These are phyloP conservation scores for Panopea generosa DNA, from an alignment of 2,888 invertebrate genomes.

Conservation along the genomic window DNA sequence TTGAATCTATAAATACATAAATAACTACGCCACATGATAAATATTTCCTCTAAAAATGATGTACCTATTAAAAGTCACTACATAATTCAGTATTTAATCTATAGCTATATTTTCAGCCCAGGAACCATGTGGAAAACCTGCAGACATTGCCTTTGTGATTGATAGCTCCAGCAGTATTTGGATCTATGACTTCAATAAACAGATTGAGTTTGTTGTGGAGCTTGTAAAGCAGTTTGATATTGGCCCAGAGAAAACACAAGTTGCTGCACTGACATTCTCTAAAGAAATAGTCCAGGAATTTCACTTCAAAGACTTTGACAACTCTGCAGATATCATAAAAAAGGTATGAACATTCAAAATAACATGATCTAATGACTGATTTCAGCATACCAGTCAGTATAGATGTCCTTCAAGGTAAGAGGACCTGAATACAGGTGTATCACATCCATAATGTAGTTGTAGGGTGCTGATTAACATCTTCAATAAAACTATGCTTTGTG, in stretches of 20 bases:
- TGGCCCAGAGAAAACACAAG: constrained; percentile 30
- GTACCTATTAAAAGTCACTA: too few species aligned
- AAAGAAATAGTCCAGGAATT: constrained; percentile 21
- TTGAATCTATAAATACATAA: too few species aligned
- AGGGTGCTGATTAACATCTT: too few species aligned
- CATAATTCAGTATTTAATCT: too few species aligned
- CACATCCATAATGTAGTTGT: too few species aligned
- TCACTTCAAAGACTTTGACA: constrained; percentile 12
- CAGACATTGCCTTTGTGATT: constrained; percentile 46
- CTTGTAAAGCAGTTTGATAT: constrained; percentile 37
- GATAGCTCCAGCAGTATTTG: constrained; percentile 57
- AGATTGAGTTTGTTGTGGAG: constrained; percentile 35
- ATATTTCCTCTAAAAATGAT: too few species aligned
- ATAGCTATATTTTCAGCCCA: too few species aligned
- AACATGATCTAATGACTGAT: neutral
- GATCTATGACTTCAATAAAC: constrained; percentile 24
- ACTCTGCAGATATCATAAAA: neutral
- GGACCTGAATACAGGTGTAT: too few species aligned
- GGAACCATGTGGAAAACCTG: constrained; percentile 36
- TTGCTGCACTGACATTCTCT: constrained; percentile 22
- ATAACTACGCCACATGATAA: too few species aligned
- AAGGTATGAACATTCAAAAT: constrained; percentile 10
- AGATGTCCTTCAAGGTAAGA: too few species aligned
- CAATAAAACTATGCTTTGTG: too few species aligned
- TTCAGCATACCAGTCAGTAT: too few species aligned